Percentiles rank a stretch among this genome's conserved stretches.
Conservation (phyloP, 2,797 vertebrate species). For the Manis pentadactyla region DNA sequence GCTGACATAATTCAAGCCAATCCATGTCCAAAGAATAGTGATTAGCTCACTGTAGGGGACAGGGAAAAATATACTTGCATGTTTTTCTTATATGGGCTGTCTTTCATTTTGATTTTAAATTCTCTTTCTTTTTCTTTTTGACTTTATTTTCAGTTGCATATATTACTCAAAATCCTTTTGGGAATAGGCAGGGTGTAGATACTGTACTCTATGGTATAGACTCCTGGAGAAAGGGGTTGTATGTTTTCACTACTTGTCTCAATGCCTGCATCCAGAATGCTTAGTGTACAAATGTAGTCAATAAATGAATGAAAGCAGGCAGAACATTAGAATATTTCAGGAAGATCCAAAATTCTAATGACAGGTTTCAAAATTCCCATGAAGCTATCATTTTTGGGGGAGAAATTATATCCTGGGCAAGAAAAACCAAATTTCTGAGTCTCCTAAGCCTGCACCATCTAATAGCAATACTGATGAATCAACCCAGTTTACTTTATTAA, state of each 20-base stretch:
- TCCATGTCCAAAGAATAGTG: not conserved
- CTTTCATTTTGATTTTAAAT: not conserved
- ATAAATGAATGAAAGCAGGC: not conserved
- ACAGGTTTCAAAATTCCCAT: slow-evolving; percentile 25
- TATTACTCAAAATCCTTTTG: not conserved
- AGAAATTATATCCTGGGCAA: not conserved
- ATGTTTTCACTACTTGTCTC: not conserved
- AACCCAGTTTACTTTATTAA: not conserved
- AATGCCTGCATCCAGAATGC: not conserved
- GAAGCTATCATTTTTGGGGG: not conserved
- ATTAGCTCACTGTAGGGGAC: not conserved
- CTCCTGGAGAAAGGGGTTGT: not conserved
- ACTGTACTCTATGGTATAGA: not conserved
- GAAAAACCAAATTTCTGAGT: slow-evolving; percentile 22
- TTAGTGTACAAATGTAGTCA: not conserved
- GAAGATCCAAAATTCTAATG: not conserved
- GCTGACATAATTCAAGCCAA: not conserved
- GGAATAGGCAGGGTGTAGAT: not conserved
- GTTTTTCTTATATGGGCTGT: not conserved
- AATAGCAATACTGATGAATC: not conserved
- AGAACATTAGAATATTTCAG: not conserved
- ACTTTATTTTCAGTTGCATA: not conserved
- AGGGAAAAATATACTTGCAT: not conserved
- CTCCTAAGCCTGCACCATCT: not conserved
- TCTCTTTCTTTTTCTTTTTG: not conserved